Conservation (phyloP, 2,113 vertebrate genomes). For the Phrynosoma platyrhinos region DNA sequence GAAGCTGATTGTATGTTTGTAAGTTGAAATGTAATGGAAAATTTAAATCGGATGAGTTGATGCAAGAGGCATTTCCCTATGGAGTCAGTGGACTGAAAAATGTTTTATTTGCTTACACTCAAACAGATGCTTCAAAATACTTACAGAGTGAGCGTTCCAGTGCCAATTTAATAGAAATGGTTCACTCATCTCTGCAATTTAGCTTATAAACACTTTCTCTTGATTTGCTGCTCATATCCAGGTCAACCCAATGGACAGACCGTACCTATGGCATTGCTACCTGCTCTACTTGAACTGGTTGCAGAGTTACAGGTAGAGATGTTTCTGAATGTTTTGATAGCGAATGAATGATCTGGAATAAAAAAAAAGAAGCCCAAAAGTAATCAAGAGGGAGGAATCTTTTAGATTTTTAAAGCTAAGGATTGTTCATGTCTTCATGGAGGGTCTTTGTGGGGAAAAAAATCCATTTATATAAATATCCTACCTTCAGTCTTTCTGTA, state of each 20-base stretch:
- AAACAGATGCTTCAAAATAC: conserved; percentile 67
- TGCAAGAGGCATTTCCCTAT: conserved; percentile 72
- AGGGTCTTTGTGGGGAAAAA: background rate
- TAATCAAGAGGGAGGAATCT: background rate
- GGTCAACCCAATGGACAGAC: background rate
- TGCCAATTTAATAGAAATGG: conserved; percentile 30
- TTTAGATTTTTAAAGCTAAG: background rate
- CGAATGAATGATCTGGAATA: background rate
- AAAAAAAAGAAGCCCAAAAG: background rate
- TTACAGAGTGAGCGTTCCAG: background rate
- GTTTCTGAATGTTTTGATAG: background rate
- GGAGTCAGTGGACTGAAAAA: conserved; percentile 70
- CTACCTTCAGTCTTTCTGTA: background rate
- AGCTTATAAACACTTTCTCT: conserved; percentile 25
- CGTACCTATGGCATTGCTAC: background rate
- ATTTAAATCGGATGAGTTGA: conserved; percentile 76
- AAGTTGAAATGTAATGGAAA: conserved; percentile 74
- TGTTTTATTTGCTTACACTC: conserved; percentile 70
- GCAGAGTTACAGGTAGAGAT: background rate
- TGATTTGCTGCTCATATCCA: background rate
- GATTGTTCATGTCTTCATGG: background rate
- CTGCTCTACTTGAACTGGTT: background rate
- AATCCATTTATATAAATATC: background rate
- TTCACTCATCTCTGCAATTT: conserved; percentile 39
- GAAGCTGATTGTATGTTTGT: background rate